Conservation (phyloP, 2,888 invertebrate species). For the Dromius quadrimaculatus region DNA sequence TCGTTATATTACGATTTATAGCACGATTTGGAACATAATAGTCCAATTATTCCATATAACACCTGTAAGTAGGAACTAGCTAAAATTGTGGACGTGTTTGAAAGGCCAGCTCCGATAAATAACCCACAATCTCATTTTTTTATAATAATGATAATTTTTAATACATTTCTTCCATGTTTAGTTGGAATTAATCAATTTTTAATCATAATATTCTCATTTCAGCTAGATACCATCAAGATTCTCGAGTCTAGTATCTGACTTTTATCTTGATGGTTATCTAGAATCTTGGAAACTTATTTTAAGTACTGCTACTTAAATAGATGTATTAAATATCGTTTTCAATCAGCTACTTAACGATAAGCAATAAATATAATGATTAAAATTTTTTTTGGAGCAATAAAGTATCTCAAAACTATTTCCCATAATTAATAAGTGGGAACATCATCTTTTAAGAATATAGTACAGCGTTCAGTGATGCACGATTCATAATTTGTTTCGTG, state of each 20-base stretch:
- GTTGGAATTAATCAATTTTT: conserved; percentile 23
- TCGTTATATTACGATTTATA: conserved; percentile 24
- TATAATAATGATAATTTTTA: conserved; percentile 36
- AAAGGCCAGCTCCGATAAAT: conserved; percentile 28
- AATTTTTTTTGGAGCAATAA: conserved; percentile 17
- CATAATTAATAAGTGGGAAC: no score
- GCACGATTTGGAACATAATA: conserved; percentile 1
- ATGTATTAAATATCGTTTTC: conserved; percentile 8
- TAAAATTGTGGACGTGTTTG: conserved; percentile 25
- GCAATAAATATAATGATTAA: conserved; percentile 12
- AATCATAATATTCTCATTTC: conserved; percentile 30
- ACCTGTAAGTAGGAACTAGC: conserved; percentile 16
- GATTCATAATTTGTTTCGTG: conserved; percentile 49
- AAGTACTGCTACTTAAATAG: neutral
- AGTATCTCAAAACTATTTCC: conserved; percentile 27
- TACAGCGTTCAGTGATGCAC: conserved; percentile 36
- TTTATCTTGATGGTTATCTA: conserved; percentile 28
- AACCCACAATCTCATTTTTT: neutral
- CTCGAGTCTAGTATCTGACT: conserved; percentile 7
- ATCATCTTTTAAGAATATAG: conserved; percentile 30
- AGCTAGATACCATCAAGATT: conserved; percentile 19
- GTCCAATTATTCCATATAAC: conserved; percentile 35
- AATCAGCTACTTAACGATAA: neutral
- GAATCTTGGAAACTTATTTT: conserved; percentile 5
- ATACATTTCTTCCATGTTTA: conserved; percentile 26